phyloP scores from a whole-genome alignment of 2,888 invertebrate genomes.

The Anthophora plumipes region DNA sequence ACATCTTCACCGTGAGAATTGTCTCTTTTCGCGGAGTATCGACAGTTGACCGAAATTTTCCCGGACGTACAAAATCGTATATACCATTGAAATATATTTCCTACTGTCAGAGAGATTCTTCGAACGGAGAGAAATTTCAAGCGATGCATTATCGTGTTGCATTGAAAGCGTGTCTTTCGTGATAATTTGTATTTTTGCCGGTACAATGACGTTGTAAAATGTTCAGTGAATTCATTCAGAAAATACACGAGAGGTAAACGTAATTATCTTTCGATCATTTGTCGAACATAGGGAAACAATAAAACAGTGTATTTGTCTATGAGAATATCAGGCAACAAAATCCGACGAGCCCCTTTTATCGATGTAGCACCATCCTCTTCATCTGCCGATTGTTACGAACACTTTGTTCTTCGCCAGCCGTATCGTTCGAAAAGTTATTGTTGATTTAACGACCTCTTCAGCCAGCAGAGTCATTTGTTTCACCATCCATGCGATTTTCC shows the following conservation, averaged over 20 bases:
- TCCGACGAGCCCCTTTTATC: not conserved
- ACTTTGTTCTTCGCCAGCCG: constrained; percentile 16
- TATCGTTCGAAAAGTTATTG: constrained; percentile 30
- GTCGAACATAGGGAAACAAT: constrained; percentile 11
- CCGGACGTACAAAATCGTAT: not conserved
- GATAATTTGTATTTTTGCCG: not conserved
- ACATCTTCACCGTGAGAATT: not conserved
- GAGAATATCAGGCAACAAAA: constrained; percentile 23
- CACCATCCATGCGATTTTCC: not conserved
- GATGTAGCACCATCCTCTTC: not conserved
- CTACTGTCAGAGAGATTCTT: not conserved
- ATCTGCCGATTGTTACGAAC: constrained; percentile 19
- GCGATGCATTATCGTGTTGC: not conserved
- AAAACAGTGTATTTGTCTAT: not conserved
- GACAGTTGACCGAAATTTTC: not conserved
- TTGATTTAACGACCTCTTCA: constrained; percentile 35
- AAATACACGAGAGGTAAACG: not conserved
- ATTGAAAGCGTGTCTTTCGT: not conserved
- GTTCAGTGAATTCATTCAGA: not conserved
- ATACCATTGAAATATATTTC: not conserved
- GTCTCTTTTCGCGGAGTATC: not conserved
- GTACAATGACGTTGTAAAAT: not conserved
- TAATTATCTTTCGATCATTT: constrained; percentile 18
- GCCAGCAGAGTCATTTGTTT: constrained; percentile 11
- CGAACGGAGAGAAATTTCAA: not conserved